Base-by-base conservation (phyloP, 2,113 vertebrate species). In the Pelobates fuscus region DNA sequence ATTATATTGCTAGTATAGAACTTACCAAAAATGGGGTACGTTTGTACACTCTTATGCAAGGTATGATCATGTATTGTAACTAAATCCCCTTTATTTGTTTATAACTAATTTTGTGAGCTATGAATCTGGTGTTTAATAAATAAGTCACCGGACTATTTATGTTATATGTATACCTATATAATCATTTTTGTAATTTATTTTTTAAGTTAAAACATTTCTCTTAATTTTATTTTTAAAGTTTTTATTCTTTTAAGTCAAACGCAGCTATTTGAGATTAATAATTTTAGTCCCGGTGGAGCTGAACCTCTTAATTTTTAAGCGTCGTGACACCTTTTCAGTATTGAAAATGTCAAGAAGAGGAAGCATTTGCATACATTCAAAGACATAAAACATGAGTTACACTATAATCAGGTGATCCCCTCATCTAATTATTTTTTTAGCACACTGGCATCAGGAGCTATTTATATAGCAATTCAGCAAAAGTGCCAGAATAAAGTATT, bases 371-470 rank as follows among this genome's bases (percentile, higher is more conserved):
- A 60, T 70, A 44, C 37, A 71, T 71, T 59, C n/a, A 43, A 23
- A 71, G 37, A 27, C 54, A 59, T 71, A 71, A 71, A 71, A 25
- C 29, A 59, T 60, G 60, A 60, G 30, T 54, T 71, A 12, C 21
- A 17, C n/a, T 18, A 27, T 27, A 27, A 46, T 54, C 68, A 60
- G 68, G 17, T 46, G 68, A 71, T 60, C 54, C 44, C 24, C 57
- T 46, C 23, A 43, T 60, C 30, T 71, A 71, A 71, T 71, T 60
- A 71, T 29, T 49, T 62, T 59, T 62, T 71, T 49, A 61, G 69
- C n/a, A 27, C 58, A 62, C 29, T 29, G n/a, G 37, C 69, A 71
- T 49, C 6, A 18, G 11, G 7, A 44, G 25, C 24, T 46, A 61
- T 61, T 46, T 71, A 60, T 62, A 71, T 46, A 37, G 26, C 55